Evolutionary conservation across 37 sponge, comb jelly and placozoan genomes (phyloP).

Genomic region (Dysidea cf. avara): DNA sequence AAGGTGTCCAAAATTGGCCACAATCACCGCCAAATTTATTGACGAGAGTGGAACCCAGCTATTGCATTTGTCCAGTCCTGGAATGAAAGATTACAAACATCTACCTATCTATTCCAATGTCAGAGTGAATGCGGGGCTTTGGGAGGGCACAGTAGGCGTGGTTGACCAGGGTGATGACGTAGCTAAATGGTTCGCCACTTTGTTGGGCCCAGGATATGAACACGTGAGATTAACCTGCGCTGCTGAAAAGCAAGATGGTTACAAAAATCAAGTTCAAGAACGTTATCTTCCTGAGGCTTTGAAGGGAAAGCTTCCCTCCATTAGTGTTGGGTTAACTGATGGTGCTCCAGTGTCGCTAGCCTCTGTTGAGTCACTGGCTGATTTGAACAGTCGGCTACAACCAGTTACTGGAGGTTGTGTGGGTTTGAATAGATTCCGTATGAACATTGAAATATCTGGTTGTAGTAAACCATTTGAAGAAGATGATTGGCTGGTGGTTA

Average conservation of each 20-base stretch:
- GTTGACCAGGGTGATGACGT: constrained; percentile 82
- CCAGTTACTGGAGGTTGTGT: constrained; percentile 44
- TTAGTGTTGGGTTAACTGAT: constrained; percentile 56
- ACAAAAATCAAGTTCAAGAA: constrained; percentile 14
- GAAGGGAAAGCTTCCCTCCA: constrained; percentile 32
- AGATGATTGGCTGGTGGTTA: constrained; percentile 73
- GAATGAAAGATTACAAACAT: constrained; percentile 18
- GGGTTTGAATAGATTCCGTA: constrained; percentile 65
- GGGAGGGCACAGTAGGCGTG: constrained; percentile 48
- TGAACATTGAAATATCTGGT: constrained; percentile 80
- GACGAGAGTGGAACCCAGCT: neutral
- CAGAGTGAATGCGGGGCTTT: constrained; percentile 37
- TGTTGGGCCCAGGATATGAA: constrained; percentile 32
- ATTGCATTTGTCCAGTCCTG: constrained; percentile 48
- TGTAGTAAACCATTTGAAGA: constrained; percentile 68
- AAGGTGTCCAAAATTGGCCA: constrained; percentile 59
- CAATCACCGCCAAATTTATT: constrained; percentile 35
- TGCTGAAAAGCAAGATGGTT: constrained; percentile 2
- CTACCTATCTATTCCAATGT: constrained; percentile 30
- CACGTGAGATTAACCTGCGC: constrained; percentile 44
- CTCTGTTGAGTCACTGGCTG: constrained; percentile 71
- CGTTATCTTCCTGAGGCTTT: constrained; percentile 27
- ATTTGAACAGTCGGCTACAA: constrained; percentile 52
- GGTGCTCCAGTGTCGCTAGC: constrained; percentile 61
- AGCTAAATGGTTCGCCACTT: constrained; percentile 59